Percentiles rank a stretch among this genome's conserved stretches.
Evolutionary conservation across 2,797 vertebrate species (phyloP).

Genomic region (Oreochromis mossambicus): DNA sequence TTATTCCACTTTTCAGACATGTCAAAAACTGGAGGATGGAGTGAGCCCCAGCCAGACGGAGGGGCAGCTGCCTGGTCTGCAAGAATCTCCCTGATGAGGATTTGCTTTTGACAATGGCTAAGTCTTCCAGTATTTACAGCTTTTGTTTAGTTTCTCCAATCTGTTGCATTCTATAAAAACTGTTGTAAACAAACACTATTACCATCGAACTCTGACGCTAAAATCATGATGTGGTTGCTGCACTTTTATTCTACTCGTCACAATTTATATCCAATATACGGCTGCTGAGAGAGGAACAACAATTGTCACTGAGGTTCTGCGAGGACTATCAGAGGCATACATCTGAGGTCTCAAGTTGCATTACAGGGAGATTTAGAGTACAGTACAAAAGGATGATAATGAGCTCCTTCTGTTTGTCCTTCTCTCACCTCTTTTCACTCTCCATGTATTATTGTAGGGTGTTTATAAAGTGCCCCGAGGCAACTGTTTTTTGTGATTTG

Average conservation of each 20-base stretch:
- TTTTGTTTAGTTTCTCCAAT: background rate
- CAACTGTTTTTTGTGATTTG: background rate
- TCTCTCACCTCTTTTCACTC: background rate
- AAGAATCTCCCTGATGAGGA: background rate
- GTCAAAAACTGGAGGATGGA: background rate
- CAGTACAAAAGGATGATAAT: slow-evolving; percentile 40
- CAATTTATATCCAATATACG: slow-evolving; percentile 23
- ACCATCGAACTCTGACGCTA: background rate
- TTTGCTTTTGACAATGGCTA: background rate
- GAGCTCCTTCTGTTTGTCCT: background rate
- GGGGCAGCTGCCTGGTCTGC: background rate
- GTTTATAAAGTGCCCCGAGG: background rate
- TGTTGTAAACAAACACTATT: background rate
- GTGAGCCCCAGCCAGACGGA: background rate
- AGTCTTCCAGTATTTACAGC: background rate
- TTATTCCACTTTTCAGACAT: slow-evolving; percentile 29
- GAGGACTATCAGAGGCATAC: background rate
- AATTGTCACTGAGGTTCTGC: slow-evolving; percentile 5
- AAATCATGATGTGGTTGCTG: background rate
- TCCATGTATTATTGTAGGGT: rapidly evolving
- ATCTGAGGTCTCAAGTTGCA: slow-evolving; percentile 2
- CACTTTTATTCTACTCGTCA: background rate
- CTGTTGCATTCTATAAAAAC: background rate
- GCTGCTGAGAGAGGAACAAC: slow-evolving; percentile 4
- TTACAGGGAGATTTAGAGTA: slow-evolving; percentile 45